Percentiles rank a stretch among this genome's conserved stretches.
Evolutionary conservation across 2,797 vertebrate species (phyloP).

Genomic region (Catostomus latipinnis): DNA sequence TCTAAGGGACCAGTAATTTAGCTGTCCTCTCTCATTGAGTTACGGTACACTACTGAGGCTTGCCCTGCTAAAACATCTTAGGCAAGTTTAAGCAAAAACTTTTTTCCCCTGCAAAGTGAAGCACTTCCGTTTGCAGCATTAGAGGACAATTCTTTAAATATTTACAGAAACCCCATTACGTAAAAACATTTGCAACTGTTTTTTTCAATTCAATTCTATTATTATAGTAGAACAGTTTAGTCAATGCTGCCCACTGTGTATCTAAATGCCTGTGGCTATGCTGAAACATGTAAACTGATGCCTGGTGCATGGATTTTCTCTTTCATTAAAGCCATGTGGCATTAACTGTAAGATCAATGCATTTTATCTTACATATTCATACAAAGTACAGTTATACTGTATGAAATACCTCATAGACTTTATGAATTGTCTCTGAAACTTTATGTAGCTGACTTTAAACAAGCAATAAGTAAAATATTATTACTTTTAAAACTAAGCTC

Average conservation of each 20-base stretch:
- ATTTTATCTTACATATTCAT: background rate
- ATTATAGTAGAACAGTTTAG: background rate
- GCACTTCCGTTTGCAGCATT: background rate
- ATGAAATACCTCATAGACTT: constrained; percentile 4
- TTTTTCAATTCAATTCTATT: constrained; percentile 1
- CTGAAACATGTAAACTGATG: constrained; percentile 14
- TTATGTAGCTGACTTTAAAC: background rate
- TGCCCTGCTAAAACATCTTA: background rate
- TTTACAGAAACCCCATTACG: background rate
- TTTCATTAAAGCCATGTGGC: constrained; percentile 9
- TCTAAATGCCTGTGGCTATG: background rate
- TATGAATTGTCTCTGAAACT: background rate
- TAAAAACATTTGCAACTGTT: background rate
- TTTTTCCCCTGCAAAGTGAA: background rate
- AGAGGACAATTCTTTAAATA: background rate
- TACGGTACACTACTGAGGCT: background rate
- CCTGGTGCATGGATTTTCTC: background rate
- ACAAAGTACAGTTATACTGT: background rate
- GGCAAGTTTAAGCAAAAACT: too few species aligned
- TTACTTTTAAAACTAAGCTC: background rate
- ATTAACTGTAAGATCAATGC: constrained; percentile 26
- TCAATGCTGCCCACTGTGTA: background rate
- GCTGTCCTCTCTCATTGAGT: background rate
- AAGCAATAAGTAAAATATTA: background rate
- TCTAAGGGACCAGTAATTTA: constrained; percentile 12